These are phyloP conservation scores for Brachionus rubens DNA, from an alignment of 1,140 invertebrate genomes.

Conservation along the genomic window DNA sequence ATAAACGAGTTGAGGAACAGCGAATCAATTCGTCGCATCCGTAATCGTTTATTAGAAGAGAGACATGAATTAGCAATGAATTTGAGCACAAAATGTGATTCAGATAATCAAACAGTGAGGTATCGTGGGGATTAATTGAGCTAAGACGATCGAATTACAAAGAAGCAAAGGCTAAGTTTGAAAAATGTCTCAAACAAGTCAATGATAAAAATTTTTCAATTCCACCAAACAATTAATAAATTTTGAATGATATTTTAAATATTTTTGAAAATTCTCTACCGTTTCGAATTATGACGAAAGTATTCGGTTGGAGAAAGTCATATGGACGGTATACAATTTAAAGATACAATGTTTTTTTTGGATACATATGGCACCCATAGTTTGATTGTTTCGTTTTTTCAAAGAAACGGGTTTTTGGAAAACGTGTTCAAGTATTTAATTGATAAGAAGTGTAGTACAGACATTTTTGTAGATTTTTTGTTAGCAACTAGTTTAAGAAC, in stretches of 20 bases:
- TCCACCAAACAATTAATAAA: background rate
- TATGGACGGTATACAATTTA: constrained; percentile 52
- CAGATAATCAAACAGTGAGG: constrained; percentile 73
- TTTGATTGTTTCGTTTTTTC: constrained; percentile 55
- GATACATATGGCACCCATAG: constrained; percentile 57
- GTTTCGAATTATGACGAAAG: constrained; percentile 44
- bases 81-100: constrained; percentile 76
- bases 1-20: constrained; percentile 57
- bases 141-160: constrained; percentile 66
- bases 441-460: constrained; percentile 54
- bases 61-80: constrained; percentile 78
- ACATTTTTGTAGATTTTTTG: constrained; percentile 59
- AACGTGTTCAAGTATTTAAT: constrained; percentile 58
- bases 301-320: constrained; percentile 50
- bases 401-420: constrained; percentile 56
- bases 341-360: constrained; percentile 55
- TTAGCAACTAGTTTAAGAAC: constrained; percentile 55
- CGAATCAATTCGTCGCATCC: constrained; percentile 56
- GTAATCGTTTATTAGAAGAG: constrained; percentile 71
- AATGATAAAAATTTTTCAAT: constrained; percentile 18
- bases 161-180: constrained; percentile 67
- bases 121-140: constrained; percentile 69
- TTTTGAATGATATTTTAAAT: constrained; percentile 52
- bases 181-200: constrained; percentile 55
- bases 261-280: constrained; percentile 50